Conservation (phyloP, 2,113 vertebrate species). For the Boleophthalmus pectinirostris region DNA sequence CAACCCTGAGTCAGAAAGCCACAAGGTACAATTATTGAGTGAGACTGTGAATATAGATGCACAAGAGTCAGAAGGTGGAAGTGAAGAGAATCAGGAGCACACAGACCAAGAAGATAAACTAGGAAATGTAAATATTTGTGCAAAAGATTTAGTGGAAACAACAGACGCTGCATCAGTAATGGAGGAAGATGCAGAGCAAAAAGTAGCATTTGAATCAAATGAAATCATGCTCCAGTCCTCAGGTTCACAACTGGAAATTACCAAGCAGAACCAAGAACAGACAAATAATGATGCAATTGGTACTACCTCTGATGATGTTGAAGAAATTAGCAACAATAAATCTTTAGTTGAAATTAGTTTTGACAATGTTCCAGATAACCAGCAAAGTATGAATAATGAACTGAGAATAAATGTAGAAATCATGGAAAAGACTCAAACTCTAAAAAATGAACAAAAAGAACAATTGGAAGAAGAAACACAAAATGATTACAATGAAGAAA, state of each 20-base stretch:
- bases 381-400: slow-evolving; percentile 30
- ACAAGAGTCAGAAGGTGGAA: slow-evolving; percentile 40
- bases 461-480: slow-evolving; percentile 26
- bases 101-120: slow-evolving; percentile 7
- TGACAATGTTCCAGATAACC: slow-evolving; percentile 55
- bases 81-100: slow-evolving; percentile 11
- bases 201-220: slow-evolving; percentile 14
- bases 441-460: slow-evolving; percentile 8
- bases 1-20: slow-evolving; percentile 30
- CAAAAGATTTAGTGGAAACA: slow-evolving; percentile 6
- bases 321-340: slow-evolving; percentile 24
- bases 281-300: slow-evolving; percentile 19
- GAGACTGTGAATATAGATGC: slow-evolving; percentile 41
- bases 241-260: slow-evolving; percentile 16
- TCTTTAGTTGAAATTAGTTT: slow-evolving; percentile 58
- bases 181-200: slow-evolving; percentile 33
- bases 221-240: slow-evolving; percentile 14
- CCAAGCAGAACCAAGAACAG: slow-evolving; percentile 9
- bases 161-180: background rate
- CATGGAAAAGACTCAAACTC: slow-evolving; percentile 8
- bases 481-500: slow-evolving; percentile 5
- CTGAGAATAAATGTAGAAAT: slow-evolving; percentile 5
- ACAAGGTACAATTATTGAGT: slow-evolving; percentile 15
- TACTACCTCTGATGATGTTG: slow-evolving; percentile 13
- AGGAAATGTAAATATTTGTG: slow-evolving; percentile 3